These are phyloP conservation scores for Tetropium fuscum DNA, from an alignment of 2,888 invertebrate species.

Conservation along the genomic window DNA sequence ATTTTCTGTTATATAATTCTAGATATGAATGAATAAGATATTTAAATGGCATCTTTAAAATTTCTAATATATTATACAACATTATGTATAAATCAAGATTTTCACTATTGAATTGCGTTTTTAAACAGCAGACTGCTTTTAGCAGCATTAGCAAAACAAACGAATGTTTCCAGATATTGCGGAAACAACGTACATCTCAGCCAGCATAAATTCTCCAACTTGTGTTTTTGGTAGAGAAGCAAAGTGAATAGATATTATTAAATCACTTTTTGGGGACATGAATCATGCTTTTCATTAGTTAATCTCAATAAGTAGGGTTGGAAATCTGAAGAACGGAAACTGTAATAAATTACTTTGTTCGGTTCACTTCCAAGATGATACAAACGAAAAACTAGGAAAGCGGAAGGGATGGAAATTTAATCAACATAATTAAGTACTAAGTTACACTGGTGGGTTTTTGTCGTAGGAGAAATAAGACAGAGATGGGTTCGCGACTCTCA, in stretches of 20 bases:
- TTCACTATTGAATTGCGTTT: too few species aligned
- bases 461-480: too few species aligned
- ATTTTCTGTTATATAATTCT: too few species aligned
- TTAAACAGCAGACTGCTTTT: too few species aligned
- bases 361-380: slow-evolving; percentile 38
- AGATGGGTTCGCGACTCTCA: too few species aligned
- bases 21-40: too few species aligned
- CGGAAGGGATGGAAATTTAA: slow-evolving; percentile 38
- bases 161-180: too few species aligned
- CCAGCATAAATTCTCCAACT: not conserved
- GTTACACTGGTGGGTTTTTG: slow-evolving; percentile 35
- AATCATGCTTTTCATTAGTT: slow-evolving; percentile 58
- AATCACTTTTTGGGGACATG: slow-evolving; percentile 41
- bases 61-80: too few species aligned
- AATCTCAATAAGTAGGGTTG: slow-evolving; percentile 57
- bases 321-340: slow-evolving; percentile 54
- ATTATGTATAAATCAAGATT: too few species aligned
- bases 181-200: too few species aligned
- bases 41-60: too few species aligned
- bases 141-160: too few species aligned
- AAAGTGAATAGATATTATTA: slow-evolving; percentile 35
- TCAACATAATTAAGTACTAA: slow-evolving; percentile 43
- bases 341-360: slow-evolving; percentile 49
- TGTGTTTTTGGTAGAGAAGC: not conserved
- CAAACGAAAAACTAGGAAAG: slow-evolving; percentile 39